phyloP scores from a whole-genome alignment of 2,113 vertebrate species.

The Phodopus roborovskii region DNA sequence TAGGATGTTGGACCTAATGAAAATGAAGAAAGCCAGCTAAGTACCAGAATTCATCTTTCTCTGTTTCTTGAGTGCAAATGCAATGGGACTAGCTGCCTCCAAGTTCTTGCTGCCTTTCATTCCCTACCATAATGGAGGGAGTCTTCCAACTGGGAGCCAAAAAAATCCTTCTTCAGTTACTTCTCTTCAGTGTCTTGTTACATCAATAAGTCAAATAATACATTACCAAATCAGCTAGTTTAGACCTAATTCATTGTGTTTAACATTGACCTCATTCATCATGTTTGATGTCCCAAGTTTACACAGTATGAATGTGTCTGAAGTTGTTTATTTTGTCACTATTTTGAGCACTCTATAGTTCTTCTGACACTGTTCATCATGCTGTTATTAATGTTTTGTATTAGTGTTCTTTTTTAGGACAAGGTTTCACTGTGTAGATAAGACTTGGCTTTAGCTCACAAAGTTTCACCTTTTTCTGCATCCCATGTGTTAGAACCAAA shows the following conservation, averaged over 20 bases:
- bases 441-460: neutral
- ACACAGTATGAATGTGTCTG: neutral
- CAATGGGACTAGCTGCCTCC: neutral
- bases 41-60: neutral
- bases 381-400: neutral
- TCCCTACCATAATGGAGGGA: neutral
- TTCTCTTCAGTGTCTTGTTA: neutral
- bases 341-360: neutral
- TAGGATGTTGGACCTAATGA: neutral
- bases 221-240: neutral
- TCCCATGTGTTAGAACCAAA: no score
- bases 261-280: neutral
- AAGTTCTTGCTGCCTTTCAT: neutral
- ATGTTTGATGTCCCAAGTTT: neutral
- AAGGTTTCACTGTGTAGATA: neutral
- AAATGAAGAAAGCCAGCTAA: neutral
- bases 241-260: neutral
- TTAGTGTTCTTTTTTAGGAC: neutral
- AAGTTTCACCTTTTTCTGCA: neutral
- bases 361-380: neutral
- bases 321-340: neutral
- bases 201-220: neutral
- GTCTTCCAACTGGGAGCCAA: neutral
- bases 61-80: neutral
- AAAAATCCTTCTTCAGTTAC: neutral